These are phyloP conservation scores for Bhutanitis thaidina DNA, from an alignment of 2,888 invertebrate genomes.

Conservation along the genomic window DNA sequence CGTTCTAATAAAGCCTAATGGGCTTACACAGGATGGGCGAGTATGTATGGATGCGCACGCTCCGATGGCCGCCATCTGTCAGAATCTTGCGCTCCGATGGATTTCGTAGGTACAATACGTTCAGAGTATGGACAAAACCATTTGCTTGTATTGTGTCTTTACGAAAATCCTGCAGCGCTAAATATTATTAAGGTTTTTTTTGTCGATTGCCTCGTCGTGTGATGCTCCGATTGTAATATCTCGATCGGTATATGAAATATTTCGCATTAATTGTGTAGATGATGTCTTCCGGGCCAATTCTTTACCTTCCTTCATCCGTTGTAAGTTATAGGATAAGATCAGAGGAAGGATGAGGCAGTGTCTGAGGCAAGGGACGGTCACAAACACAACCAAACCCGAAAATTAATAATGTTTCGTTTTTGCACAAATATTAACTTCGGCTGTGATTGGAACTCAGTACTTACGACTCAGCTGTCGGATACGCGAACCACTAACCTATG, in stretches of 20 bases:
- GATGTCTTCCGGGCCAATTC: no score
- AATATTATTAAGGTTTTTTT: slow-evolving; percentile 4
- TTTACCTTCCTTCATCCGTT: no score
- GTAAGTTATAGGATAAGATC: no score
- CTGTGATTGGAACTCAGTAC: no score
- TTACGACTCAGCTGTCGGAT: no score
- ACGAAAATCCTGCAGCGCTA: not conserved
- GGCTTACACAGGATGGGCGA: slow-evolving; percentile 12
- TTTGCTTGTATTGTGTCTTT: slow-evolving; percentile 10
- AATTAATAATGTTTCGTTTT: no score
- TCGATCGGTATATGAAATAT: not conserved
- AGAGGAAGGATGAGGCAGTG: no score
- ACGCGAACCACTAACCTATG: no score
- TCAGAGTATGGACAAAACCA: slow-evolving; percentile 15
- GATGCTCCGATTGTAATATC: not conserved
- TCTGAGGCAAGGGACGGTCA: no score
- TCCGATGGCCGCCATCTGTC: slow-evolving; percentile 21
- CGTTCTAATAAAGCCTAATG: slow-evolving; percentile 16
- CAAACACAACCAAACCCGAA: no score
- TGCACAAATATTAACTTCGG: no score
- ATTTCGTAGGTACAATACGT: slow-evolving; percentile 11
- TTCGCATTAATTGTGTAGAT: no score
- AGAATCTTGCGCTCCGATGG: slow-evolving; percentile 21
- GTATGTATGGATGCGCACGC: slow-evolving; percentile 18
- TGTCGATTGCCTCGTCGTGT: not conserved